These are phyloP conservation scores for Tuberolachnus salignus DNA, from an alignment of 2,888 invertebrate species.

Conservation along the genomic window DNA sequence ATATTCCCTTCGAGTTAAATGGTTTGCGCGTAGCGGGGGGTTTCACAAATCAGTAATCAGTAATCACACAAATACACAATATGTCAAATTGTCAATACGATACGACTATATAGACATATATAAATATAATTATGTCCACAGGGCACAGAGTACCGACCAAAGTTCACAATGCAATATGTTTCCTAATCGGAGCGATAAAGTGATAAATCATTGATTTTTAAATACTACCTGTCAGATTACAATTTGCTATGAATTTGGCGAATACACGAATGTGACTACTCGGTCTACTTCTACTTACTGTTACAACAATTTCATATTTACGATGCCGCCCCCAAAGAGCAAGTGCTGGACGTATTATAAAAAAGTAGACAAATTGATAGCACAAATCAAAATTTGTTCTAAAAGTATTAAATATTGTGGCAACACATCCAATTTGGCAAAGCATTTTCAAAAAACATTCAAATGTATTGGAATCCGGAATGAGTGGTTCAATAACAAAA, in stretches of 20 bases:
- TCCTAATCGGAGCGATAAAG: no score
- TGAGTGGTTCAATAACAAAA: conserved; percentile 26
- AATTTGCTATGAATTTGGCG: conserved; percentile 10
- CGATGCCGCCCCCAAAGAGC: conserved; percentile 19
- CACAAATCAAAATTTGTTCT: conserved; percentile 34
- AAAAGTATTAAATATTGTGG: conserved; percentile 32
- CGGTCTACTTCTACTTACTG: not conserved
- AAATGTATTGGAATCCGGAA: no score
- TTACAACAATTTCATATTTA: conserved; percentile 19
- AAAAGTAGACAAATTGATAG: conserved; percentile 19
- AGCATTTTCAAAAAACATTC: conserved; percentile 29
- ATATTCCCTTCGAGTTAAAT: no score
- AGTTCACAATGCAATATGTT: no score
- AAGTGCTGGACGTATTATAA: conserved; percentile 32
- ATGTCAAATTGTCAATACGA: no score
- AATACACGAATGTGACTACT: conserved; percentile 24
- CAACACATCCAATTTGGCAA: conserved; percentile 17
- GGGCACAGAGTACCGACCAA: no score
- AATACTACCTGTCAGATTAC: conserved; percentile 5
- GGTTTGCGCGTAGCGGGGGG: no score
- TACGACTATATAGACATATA: no score
- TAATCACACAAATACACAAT: no score
- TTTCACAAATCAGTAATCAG: no score
- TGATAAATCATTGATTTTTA: no score
- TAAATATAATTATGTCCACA: no score